Conservation (phyloP, 2,888 invertebrate species). For the Aplocera efformata region DNA sequence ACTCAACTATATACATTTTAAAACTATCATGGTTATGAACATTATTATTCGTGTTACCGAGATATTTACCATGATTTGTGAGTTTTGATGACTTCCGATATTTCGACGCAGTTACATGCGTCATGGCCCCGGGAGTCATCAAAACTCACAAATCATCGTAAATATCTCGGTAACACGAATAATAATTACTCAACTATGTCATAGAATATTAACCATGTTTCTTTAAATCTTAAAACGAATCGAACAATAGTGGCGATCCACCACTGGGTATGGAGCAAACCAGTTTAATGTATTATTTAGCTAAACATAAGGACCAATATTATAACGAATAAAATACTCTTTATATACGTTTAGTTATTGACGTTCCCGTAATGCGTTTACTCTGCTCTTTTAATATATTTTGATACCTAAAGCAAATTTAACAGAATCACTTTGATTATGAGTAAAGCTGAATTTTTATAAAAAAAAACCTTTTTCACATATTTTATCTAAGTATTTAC, state of each 20-base stretch:
- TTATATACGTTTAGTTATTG: constrained; percentile 9
- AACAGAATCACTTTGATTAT: constrained; percentile 12
- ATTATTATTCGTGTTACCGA: too few relatives aligned
- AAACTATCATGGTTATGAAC: too few relatives aligned
- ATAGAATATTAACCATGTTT: too few relatives aligned
- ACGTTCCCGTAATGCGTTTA: constrained; percentile 13
- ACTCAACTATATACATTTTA: too few relatives aligned
- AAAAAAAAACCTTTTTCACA: constrained; percentile 22
- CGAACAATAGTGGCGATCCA: neutral
- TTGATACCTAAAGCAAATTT: constrained; percentile 17
- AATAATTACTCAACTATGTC: too few relatives aligned
- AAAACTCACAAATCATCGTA: too few relatives aligned
- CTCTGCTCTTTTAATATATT: constrained; percentile 13
- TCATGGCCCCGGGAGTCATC: too few relatives aligned
- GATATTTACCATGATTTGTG: too few relatives aligned
- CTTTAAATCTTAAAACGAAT: too few relatives aligned
- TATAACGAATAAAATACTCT: constrained; percentile 22
- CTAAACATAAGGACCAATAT: constrained; percentile 31
- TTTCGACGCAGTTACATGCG: too few relatives aligned
- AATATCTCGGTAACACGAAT: too few relatives aligned
- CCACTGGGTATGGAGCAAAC: neutral
- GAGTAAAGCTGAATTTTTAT: constrained; percentile 19
- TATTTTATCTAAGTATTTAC: constrained; percentile 28
- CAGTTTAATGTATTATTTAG: constrained; percentile 14
- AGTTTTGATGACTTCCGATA: too few relatives aligned